These are phyloP conservation scores for Myripristis murdjan DNA, from an alignment of 2,797 vertebrate species.

Conservation along the genomic window DNA sequence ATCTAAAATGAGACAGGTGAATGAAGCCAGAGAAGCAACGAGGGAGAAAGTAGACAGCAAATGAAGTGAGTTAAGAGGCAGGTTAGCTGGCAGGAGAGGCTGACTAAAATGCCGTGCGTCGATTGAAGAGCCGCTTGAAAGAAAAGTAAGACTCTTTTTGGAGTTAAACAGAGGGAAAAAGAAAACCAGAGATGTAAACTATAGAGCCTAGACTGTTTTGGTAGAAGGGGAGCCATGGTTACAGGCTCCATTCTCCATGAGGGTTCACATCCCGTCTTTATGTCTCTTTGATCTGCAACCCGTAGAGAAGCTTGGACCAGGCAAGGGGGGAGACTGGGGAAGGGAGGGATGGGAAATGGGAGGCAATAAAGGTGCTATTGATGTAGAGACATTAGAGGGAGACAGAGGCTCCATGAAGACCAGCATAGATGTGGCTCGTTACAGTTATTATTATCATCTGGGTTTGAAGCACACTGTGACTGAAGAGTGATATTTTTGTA, in stretches of 20 bases:
- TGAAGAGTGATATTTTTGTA: neutral
- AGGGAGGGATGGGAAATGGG: neutral
- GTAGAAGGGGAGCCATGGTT: conserved; percentile 27
- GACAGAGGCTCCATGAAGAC: neutral
- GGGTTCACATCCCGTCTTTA: conserved; percentile 17
- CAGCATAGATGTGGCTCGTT: neutral
- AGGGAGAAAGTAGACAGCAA: conserved; percentile 39
- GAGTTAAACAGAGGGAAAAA: conserved; percentile 14
- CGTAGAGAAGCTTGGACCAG: neutral
- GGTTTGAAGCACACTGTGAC: neutral
- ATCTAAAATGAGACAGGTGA: conserved; percentile 37
- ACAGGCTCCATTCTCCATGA: conserved; percentile 7
- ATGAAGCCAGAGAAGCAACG: conserved; percentile 47
- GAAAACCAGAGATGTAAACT: conserved; percentile 33
- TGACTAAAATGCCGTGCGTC: conserved; percentile 29
- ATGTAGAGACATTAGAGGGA: conserved; percentile 3
- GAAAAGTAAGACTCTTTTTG: conserved; percentile 37
- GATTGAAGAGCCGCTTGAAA: conserved; percentile 48
- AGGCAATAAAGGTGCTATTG: conserved; percentile 10
- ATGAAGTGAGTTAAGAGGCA: conserved; percentile 45
- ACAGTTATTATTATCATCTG: neutral
- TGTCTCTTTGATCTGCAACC: conserved; percentile 27
- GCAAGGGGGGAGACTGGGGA: neutral
- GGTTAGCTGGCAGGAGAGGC: conserved; percentile 44
- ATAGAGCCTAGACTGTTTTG: neutral